Evolutionary conservation across 2,113 vertebrate species (phyloP), one percentile per base, ranked within the genome.

Genomic region (Ageneiosus marmoratus): DNA sequence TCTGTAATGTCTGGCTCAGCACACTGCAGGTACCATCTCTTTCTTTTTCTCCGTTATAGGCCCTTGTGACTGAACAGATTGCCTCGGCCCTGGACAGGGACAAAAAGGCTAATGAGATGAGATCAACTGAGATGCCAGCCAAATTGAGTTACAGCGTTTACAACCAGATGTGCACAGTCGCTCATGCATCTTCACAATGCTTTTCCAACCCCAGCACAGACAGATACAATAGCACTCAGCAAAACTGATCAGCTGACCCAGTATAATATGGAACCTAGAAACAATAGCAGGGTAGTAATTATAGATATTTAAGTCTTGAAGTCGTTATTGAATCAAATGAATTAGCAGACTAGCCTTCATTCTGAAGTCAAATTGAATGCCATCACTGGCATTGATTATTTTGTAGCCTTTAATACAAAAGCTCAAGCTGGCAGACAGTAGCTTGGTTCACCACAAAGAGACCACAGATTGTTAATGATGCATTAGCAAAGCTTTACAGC

Each of bases 291-390:
- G 74, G 58, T 46, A 79, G 85, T 89, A 80, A 86, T 65, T 60
- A 82, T n/a, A 69, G 70, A 84, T 74, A 70, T 88, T 72, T 67
- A 77, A 88, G 60, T 75, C 85, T 76, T 87, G 74, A 80, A 86
- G 79, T 18, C 80, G 70, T 87, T 88, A 89, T 56, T 86, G 84
- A 92, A 89, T 87, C 60, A 78, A 89, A 86, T 60, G 77, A 92
- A 92, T 92, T 85, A 91, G 86, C 88, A 86, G 90, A 92, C 93
- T 91, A 91, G 88, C 82, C 78, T 82, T 12, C 56, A 84, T 87
- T 92, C 89, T 83, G 87, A 88, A 86, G n/a, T 15, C 83, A 91
- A 91, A 91, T 90, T 86, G 88, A 92, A 92, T 51, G 82, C 75
- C 84, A 70, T 88, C 83, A 89, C 77, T 89, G 83, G 83, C 85